Conservation (phyloP, 53 echinoderm and acorn worm genomes). For the Arbacia lixula region DNA sequence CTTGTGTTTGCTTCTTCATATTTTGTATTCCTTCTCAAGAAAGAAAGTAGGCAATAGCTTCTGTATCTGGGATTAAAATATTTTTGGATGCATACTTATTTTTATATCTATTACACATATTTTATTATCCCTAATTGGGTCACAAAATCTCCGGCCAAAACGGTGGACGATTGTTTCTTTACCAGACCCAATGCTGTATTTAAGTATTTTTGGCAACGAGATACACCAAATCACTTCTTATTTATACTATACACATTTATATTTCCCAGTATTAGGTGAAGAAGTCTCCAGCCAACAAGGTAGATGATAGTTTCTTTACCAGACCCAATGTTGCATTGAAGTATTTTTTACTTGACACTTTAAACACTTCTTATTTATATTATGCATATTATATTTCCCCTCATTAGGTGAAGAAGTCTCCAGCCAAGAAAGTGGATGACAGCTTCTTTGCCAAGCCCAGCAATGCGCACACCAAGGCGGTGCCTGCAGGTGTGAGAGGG, state of each 20-base stretch:
- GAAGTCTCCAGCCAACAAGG: constrained; percentile 64
- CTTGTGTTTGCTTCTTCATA: too few relatives aligned
- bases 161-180: too few relatives aligned
- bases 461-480: constrained; percentile 71
- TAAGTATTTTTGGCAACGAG: too few relatives aligned
- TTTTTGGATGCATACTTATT: too few relatives aligned
- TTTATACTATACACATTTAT: too few relatives aligned
- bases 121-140: too few relatives aligned
- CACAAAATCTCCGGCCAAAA: too few relatives aligned
- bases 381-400: not conserved
- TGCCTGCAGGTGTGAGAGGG: constrained; percentile 52
- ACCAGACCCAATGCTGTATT: too few relatives aligned
- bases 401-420: constrained; percentile 71
- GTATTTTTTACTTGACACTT: not conserved
- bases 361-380: not conserved
- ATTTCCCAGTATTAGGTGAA: constrained; percentile 62
- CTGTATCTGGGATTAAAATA: too few relatives aligned
- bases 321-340: constrained; percentile 47
- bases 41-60: too few relatives aligned
- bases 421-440: constrained; percentile 77
- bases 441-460: constrained; percentile 75
- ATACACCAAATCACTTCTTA: not conserved
- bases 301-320: constrained; percentile 86
- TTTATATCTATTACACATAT: too few relatives aligned
- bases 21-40: too few relatives aligned